These are phyloP conservation scores for Drosophila chauvacae DNA, from an alignment of 1,140 invertebrate genomes.

Conservation along the genomic window DNA sequence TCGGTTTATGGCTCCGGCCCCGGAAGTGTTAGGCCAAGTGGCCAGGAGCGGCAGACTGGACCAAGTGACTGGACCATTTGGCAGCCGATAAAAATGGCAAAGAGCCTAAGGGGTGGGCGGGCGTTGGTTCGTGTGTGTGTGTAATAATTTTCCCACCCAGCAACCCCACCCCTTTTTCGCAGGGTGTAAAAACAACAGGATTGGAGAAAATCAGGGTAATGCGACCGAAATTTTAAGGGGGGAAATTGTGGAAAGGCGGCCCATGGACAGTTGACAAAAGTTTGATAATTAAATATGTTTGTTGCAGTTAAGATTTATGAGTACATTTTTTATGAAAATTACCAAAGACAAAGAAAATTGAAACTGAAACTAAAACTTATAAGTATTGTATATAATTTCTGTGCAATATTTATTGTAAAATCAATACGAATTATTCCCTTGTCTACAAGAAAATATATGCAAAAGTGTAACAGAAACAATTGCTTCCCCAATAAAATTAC, in stretches of 20 bases:
- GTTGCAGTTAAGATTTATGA: constrained; percentile 65
- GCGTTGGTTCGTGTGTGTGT: neutral
- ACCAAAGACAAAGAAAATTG: neutral
- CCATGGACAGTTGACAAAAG: constrained; percentile 46
- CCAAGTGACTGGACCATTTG: constrained; percentile 74
- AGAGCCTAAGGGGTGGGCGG: constrained; percentile 46
- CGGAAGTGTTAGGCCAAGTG: constrained; percentile 70
- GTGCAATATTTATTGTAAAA: neutral
- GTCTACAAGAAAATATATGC: too few relatives aligned
- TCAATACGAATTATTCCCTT: neutral
- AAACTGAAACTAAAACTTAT: neutral
- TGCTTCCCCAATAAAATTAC: neutral
- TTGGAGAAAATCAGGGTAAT: neutral
- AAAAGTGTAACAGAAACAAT: neutral
- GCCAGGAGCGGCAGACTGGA: constrained; percentile 37
- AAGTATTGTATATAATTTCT: too few relatives aligned
- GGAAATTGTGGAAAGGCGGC: neutral
- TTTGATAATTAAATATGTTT: constrained; percentile 73
- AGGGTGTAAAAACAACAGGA: constrained; percentile 23
- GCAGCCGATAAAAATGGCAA: constrained; percentile 75
- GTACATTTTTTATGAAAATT: constrained; percentile 15
- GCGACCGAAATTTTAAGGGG: too few relatives aligned
- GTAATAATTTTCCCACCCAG: constrained; percentile 30
- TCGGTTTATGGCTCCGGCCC: constrained; percentile 59
- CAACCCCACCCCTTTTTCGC: neutral